phyloP scores from a whole-genome alignment of 2,797 vertebrate species.

The Halcyon smyrnensis region DNA sequence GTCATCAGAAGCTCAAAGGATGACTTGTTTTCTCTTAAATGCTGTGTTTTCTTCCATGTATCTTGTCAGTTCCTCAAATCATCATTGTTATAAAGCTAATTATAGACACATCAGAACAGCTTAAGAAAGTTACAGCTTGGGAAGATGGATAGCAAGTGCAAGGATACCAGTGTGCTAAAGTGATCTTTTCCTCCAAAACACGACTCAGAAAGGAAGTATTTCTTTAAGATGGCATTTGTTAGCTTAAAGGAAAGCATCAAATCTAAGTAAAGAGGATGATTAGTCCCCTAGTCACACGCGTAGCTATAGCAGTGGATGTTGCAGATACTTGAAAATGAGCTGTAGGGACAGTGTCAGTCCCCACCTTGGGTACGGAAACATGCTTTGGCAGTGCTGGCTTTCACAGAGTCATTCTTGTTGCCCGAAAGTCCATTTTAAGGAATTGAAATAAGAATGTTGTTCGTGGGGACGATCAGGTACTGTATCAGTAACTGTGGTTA shows the following conservation, averaged over 20 bases:
- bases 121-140: background rate
- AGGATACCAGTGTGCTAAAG: background rate
- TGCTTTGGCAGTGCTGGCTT: background rate
- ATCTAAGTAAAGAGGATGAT: background rate
- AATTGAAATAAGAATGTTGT: background rate
- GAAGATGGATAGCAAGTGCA: background rate
- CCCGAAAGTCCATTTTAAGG: background rate
- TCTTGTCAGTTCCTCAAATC: background rate
- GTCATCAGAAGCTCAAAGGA: background rate
- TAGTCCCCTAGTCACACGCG: rapidly evolving
- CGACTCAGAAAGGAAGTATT: background rate
- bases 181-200: background rate
- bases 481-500: background rate
- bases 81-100: background rate
- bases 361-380: rapidly evolving
- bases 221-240: background rate
- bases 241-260: background rate
- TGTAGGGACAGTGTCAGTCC: rapidly evolving
- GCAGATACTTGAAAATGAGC: background rate
- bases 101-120: background rate
- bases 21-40: background rate
- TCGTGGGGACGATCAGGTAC: background rate
- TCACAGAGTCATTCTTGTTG: background rate
- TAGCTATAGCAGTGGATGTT: background rate
- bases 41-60: background rate